phyloP scores from a whole-genome alignment of 2,797 vertebrate species.

The Pogoniulus pusillus region DNA sequence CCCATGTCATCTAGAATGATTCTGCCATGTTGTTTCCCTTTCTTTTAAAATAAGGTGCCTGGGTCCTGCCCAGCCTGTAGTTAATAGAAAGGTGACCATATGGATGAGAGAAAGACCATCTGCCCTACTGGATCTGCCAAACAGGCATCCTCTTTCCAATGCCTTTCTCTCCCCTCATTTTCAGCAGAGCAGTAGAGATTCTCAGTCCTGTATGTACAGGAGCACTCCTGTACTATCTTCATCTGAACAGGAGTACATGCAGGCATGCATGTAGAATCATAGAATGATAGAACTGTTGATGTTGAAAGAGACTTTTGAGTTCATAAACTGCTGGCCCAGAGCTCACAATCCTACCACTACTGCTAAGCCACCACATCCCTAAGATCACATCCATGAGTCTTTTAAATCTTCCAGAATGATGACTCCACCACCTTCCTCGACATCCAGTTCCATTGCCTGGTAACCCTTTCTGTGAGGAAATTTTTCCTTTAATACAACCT shows the following conservation, averaged over 20 bases:
- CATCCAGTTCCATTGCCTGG: too few species aligned
- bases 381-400: too few species aligned
- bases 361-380: too few species aligned
- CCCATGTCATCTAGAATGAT: not conserved
- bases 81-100: not conserved
- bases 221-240: not conserved
- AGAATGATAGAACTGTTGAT: too few species aligned
- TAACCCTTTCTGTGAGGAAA: too few species aligned
- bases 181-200: not conserved
- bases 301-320: too few species aligned
- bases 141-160: constrained; percentile 17
- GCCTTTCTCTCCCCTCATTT: not conserved
- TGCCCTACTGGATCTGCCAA: not conserved
- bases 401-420: too few species aligned
- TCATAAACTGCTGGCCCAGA: too few species aligned
- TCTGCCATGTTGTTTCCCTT: not conserved
- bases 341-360: too few species aligned
- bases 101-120: not conserved
- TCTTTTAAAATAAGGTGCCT: not conserved
- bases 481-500: too few species aligned
- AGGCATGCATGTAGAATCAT: not conserved
- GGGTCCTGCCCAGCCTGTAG: not conserved
- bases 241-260: not conserved
- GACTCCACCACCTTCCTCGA: too few species aligned
- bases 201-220: not conserved